phyloP scores from a whole-genome alignment of 1,140 invertebrate genomes.

The Bombus waltoni region DNA sequence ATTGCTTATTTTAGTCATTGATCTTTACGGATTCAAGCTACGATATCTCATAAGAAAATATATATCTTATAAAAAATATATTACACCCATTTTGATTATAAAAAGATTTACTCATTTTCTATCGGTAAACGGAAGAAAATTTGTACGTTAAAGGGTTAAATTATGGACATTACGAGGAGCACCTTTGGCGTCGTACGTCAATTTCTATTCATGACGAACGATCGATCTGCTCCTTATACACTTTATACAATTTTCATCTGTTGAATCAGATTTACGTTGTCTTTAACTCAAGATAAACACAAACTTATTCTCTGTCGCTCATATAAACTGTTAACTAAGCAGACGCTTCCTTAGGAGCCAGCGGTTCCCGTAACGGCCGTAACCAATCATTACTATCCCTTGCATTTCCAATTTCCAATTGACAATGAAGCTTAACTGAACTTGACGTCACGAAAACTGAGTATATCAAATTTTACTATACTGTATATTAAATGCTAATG shows the following conservation, averaged over 20 bases:
- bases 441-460: not conserved
- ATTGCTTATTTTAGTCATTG: not conserved
- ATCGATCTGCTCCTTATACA: slow-evolving; percentile 25
- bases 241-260: slow-evolving; percentile 3
- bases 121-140: not conserved
- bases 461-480: not conserved
- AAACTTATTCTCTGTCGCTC: slow-evolving; percentile 2
- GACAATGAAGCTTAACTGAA: slow-evolving; percentile 10
- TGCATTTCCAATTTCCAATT: not conserved
- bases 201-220: slow-evolving; percentile 33
- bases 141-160: not conserved
- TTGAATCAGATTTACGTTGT: not conserved
- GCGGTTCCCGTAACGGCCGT: slow-evolving; percentile 4
- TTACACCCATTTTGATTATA: not conserved
- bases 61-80: slow-evolving; percentile 1
- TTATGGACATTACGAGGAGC: slow-evolving; percentile 14
- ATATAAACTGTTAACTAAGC: slow-evolving; percentile 2
- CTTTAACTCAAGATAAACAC: not conserved
- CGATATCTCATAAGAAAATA: not conserved
- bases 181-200: slow-evolving; percentile 8
- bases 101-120: not conserved
- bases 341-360: slow-evolving; percentile 16
- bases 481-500: not conserved
- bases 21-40: not conserved
- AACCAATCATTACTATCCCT: slow-evolving; percentile 19